Conservation (phyloP, 2,113 vertebrate species). For the Glareola pratincola region DNA sequence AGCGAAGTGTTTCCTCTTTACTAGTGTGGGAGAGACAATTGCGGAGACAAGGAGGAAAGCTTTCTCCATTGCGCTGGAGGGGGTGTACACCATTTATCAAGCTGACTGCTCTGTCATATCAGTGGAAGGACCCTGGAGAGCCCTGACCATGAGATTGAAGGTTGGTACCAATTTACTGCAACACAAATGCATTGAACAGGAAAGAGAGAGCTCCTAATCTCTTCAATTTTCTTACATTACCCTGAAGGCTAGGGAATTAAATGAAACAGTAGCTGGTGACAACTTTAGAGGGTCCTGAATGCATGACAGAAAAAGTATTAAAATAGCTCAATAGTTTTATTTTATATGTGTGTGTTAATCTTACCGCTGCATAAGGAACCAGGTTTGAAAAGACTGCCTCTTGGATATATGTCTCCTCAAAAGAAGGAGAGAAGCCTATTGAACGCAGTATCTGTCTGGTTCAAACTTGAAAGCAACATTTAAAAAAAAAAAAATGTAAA, state of each 20-base stretch:
- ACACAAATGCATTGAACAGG: slow-evolving; percentile 74
- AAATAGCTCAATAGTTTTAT: slow-evolving; percentile 72
- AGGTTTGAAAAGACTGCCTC: slow-evolving; percentile 30
- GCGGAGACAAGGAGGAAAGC: slow-evolving; percentile 2
- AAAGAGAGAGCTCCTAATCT: slow-evolving; percentile 73
- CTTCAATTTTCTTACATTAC: slow-evolving; percentile 79
- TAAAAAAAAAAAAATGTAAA: background rate
- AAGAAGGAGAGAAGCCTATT: background rate
- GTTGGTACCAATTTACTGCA: slow-evolving; percentile 72
- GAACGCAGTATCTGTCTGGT: background rate
- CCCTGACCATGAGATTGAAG: slow-evolving; percentile 73
- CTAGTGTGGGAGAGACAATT: background rate
- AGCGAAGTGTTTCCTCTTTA: slow-evolving; percentile 6
- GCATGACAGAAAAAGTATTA: slow-evolving; percentile 71
- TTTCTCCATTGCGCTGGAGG: background rate
- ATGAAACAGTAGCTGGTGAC: slow-evolving; percentile 73
- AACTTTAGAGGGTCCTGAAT: slow-evolving; percentile 69
- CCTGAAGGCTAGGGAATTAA: slow-evolving; percentile 77
- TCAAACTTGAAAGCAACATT: background rate
- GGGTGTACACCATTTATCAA: slow-evolving; percentile 70
- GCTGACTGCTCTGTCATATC: slow-evolving; percentile 72
- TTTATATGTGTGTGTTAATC: slow-evolving; percentile 56
- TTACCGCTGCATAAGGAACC: slow-evolving; percentile 40
- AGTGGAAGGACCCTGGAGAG: slow-evolving; percentile 73
- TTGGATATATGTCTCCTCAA: background rate